Conservation (phyloP, 2,888 invertebrate genomes). For the Phanerotoma sp. region DNA sequence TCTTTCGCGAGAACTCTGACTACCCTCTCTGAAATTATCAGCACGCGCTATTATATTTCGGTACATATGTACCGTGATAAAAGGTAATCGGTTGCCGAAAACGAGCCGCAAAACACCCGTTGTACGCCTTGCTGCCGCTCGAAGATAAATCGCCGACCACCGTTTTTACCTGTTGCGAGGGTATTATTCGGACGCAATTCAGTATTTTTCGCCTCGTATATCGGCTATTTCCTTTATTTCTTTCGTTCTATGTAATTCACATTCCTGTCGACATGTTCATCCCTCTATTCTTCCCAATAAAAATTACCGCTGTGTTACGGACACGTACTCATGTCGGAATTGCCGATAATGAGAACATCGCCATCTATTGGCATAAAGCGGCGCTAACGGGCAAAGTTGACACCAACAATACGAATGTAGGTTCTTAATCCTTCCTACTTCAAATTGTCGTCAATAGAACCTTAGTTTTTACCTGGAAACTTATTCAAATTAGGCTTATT, state of each 20-base stretch:
- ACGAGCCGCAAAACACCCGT: conserved; percentile 38
- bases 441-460: no score
- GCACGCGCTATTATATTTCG: conserved; percentile 26
- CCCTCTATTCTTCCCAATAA: neutral
- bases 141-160: conserved; percentile 30
- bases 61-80: conserved; percentile 32
- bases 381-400: no score
- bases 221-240: conserved; percentile 3
- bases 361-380: no score
- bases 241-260: conserved; percentile 1
- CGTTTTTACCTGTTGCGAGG: conserved; percentile 34
- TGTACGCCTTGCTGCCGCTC: conserved; percentile 30
- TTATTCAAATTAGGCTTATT: no score
- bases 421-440: no score
- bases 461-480: no score
- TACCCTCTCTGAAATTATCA: conserved; percentile 22
- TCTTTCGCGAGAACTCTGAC: conserved; percentile 1
- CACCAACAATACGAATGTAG: no score
- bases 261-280: neutral
- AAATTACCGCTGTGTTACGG: neutral
- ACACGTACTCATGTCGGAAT: no score
- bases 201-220: conserved; percentile 14
- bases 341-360: no score
- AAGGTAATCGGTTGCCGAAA: conserved; percentile 36
- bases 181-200: conserved; percentile 12